phyloP scores from a whole-genome alignment of 2,888 invertebrate species.

The Tetropium fuscum region DNA sequence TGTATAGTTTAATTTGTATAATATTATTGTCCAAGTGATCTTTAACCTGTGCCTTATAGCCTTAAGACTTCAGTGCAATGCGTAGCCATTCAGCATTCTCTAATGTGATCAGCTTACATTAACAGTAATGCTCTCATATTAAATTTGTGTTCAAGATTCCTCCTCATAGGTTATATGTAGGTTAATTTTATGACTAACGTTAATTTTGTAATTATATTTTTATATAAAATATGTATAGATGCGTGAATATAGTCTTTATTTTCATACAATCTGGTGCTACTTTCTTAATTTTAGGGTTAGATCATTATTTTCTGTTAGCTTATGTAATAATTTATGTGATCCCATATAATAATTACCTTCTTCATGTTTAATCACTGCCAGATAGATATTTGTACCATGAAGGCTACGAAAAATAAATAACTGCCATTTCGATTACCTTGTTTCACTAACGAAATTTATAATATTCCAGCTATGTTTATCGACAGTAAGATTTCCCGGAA shows the following conservation, averaged over 20 bases:
- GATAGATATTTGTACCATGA: not conserved
- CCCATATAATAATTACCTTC: slow-evolving; percentile 33
- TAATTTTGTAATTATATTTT: not conserved
- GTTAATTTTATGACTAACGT: not conserved
- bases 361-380: slow-evolving; percentile 39
- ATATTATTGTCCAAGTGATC: not conserved
- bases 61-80: not conserved
- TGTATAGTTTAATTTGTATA: slow-evolving; percentile 26
- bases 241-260: not conserved
- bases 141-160: slow-evolving; percentile 1
- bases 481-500: too few relatives aligned
- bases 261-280: slow-evolving; percentile 20
- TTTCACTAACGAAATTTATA: not conserved
- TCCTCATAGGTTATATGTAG: not conserved
- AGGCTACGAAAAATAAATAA: slow-evolving; percentile 15
- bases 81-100: not conserved
- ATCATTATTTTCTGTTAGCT: slow-evolving; percentile 10
- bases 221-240: slow-evolving; percentile 7
- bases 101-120: not conserved
- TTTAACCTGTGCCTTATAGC: not conserved
- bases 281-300: slow-evolving; percentile 9
- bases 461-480: too few relatives aligned
- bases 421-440: not conserved
- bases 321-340: slow-evolving; percentile 36
- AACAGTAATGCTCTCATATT: not conserved